Base-by-base conservation (phyloP, 2,888 invertebrate genomes). In the Coelinius sp. region DNA sequence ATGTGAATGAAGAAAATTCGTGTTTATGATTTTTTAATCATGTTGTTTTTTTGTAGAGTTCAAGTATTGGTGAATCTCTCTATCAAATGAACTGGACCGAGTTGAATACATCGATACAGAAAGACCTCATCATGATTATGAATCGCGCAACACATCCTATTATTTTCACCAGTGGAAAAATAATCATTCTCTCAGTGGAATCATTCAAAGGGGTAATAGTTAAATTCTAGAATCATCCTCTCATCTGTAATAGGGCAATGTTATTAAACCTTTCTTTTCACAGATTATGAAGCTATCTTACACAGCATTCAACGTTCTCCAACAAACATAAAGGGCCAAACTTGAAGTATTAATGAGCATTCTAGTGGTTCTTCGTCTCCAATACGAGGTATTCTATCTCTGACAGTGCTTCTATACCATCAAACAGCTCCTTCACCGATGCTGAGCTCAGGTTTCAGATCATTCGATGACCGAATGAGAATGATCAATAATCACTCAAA, bases 81-180 rank as follows among this genome's bases (percentile, higher is more conserved):
- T 81, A 75, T 7, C 71, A 79, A 17, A 74, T 78, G 69, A 69
- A 81, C 25, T 81, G 81, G 81, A 22, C 56, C 0, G 2, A 1
- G 0, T 52, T 79, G 1, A 44, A 59, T 0, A 12, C 27, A 3
- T 20, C 59, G 7, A 24, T 14, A 7, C 75, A 62, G 20, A 78
- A 75, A 52, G 25, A 59, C 68, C 62, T 81, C 7, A 52, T 78
- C 3, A 73, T 65, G 12, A 67, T 79, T 10, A 76, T 74, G 65
- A 56, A 38, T n/a, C 74, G 81, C 1, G 22, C 68, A 5, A 68
- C 44, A 10, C 62, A 46, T 67, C 72, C 72, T 24, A 77, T 81
- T 25, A 70, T 76, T 53, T 44, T 81, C 14, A 77, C 64, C 1
- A 74, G 79, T 2, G 77, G 62, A 6, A 6, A 59, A 22, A 46